These are phyloP conservation scores for Lamproptera curius DNA, from an alignment of 2,888 invertebrate species.

Conservation along the genomic window DNA sequence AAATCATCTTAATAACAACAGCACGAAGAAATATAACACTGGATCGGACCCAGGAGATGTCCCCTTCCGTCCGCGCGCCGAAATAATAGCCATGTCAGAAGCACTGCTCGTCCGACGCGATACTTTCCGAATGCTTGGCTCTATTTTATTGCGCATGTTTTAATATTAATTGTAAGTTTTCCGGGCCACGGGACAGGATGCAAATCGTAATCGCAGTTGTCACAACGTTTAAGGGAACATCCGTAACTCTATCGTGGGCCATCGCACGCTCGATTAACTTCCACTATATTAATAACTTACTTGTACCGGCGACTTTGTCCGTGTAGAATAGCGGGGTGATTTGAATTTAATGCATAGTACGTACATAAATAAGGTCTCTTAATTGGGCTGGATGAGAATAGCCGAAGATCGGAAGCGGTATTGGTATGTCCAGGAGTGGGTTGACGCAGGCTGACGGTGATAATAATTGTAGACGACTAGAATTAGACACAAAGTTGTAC, in stretches of 20 bases:
- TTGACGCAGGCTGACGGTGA: too few species aligned
- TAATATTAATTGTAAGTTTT: constrained; percentile 75
- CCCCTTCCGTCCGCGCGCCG: constrained; percentile 32
- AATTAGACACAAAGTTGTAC: too few species aligned
- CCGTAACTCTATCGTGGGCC: constrained; percentile 41
- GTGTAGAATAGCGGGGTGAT: too few species aligned
- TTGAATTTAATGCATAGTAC: too few species aligned
- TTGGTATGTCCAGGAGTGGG: too few species aligned
- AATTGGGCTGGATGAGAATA: too few species aligned
- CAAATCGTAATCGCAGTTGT: constrained; percentile 55
- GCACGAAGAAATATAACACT: constrained; percentile 27
- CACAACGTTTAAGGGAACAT: constrained; percentile 50
- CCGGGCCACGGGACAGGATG: constrained; percentile 52
- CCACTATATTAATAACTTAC: constrained; percentile 25
- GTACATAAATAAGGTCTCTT: background rate
- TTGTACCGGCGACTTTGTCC: too few species aligned
- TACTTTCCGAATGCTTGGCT: constrained; percentile 69
- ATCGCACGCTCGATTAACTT: constrained; percentile 26
- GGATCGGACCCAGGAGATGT: constrained; percentile 26
- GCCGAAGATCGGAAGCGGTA: too few species aligned
- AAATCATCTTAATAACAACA: constrained; percentile 21
- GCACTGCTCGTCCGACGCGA: constrained; percentile 61
- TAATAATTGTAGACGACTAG: too few species aligned
- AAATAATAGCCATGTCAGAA: constrained; percentile 71
- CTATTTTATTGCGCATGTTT: constrained; percentile 73